Conservation (phyloP, 2,113 vertebrate species). For the Formicarius rufipectus region DNA sequence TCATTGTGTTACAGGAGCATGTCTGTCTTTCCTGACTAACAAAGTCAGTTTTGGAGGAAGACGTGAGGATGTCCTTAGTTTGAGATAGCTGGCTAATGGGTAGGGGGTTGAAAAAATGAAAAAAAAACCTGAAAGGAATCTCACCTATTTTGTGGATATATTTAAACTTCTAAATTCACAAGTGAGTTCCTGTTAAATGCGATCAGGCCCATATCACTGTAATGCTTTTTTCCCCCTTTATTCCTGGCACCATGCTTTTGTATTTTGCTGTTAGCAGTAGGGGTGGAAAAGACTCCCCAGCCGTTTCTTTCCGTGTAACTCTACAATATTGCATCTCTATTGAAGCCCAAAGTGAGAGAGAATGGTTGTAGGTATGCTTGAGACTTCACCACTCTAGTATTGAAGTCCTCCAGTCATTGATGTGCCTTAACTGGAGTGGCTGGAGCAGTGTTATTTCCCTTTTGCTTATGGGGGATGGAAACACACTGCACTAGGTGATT, state of each 20-base stretch:
- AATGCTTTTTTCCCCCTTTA: rapidly evolving
- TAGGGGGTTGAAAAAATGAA: not conserved
- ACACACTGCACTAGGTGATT: not conserved
- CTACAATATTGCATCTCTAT: not conserved
- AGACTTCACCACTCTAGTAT: not conserved
- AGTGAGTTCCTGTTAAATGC: not conserved
- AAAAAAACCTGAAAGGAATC: not conserved
- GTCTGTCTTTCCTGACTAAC: not conserved
- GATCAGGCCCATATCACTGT: not conserved
- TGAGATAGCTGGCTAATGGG: not conserved
- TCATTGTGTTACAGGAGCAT: not conserved
- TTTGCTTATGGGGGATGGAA: not conserved
- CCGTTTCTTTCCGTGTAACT: not conserved
- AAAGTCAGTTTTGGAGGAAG: not conserved
- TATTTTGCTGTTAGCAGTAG: not conserved
- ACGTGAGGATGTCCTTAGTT: not conserved
- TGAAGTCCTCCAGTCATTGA: not conserved
- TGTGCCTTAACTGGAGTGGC: not conserved
- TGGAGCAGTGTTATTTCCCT: not conserved
- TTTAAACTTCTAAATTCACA: not conserved
- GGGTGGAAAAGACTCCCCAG: not conserved
- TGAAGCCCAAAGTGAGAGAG: not conserved
- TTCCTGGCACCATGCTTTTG: not conserved
- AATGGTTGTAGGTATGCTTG: not conserved
- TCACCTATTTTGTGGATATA: not conserved